phyloP scores from a whole-genome alignment of 2,797 vertebrate species.

The Poecilia velifera region DNA sequence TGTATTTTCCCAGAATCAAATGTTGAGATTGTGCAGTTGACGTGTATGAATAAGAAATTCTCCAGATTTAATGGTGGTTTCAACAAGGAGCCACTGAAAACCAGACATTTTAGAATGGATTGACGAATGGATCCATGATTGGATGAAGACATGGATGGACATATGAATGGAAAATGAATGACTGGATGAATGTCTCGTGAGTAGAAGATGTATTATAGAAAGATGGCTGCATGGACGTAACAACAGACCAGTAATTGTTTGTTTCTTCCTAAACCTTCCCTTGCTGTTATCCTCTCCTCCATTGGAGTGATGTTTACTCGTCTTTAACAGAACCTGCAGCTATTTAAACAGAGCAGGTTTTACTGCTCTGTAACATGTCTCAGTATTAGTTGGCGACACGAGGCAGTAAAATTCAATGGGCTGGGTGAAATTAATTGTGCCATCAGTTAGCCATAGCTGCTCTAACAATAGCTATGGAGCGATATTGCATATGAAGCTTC shows the following conservation, averaged over 20 bases:
- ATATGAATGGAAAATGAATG: background rate
- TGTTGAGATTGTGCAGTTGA: background rate
- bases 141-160: background rate
- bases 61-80: background rate
- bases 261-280: background rate
- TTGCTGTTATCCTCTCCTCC: background rate
- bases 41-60: background rate
- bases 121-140: background rate
- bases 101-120: background rate
- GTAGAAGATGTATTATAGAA: background rate
- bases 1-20: background rate
- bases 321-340: conserved; percentile 2
- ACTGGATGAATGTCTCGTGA: background rate
- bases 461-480: background rate
- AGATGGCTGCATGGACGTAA: background rate
- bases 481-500: background rate
- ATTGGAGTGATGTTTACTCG: background rate
- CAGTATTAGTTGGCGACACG: background rate
- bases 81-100: background rate
- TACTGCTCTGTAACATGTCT: background rate
- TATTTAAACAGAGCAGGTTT: conserved; percentile 3
- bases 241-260: background rate
- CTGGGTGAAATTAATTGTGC: conserved; percentile 8
- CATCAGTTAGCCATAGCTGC: conserved; percentile 8
- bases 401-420: background rate